Percentiles rank a stretch among this genome's conserved stretches.
phyloP scores from a whole-genome alignment of 2,888 invertebrate genomes.

The Synanthedon tipuliformis region DNA sequence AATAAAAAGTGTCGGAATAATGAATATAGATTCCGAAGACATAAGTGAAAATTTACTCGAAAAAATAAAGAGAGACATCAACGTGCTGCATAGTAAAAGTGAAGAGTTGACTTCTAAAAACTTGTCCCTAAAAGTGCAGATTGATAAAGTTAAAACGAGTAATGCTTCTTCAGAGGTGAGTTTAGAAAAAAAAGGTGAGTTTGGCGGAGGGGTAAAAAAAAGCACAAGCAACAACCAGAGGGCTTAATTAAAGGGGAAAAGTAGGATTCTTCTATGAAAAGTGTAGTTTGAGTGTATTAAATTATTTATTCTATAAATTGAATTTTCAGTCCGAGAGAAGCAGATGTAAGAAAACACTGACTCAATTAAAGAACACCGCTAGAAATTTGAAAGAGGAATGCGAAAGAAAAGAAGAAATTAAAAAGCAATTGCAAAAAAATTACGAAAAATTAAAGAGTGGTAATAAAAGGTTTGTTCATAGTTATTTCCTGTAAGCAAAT shows the following conservation, averaged over 20 bases:
- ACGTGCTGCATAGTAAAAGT: conserved; percentile 38
- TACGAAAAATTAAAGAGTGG: conserved; percentile 70
- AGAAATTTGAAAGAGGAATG: conserved; percentile 55
- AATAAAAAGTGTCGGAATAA: conserved; percentile 40
- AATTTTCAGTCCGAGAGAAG: conserved; percentile 40
- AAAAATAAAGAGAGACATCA: conserved; percentile 44
- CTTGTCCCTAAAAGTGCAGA: conserved; percentile 44
- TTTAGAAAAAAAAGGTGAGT: no score
- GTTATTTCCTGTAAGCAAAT: not conserved
- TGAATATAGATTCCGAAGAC: conserved; percentile 29
- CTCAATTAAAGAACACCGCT: conserved; percentile 41
- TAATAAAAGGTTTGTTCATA: conserved; percentile 44
- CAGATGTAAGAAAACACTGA: conserved; percentile 40
- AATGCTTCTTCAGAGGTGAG: conserved; percentile 32
- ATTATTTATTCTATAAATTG: no score
- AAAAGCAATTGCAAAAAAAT: conserved; percentile 71
- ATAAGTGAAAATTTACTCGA: conserved; percentile 30
- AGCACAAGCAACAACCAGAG: no score
- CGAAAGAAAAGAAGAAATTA: conserved; percentile 68
- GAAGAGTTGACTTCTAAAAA: conserved; percentile 53
- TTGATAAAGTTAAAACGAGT: conserved; percentile 39
- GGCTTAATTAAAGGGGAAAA: no score
- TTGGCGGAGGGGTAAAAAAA: no score
- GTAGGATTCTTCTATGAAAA: no score
- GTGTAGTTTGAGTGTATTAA: no score